These are phyloP conservation scores for Sarcophaga bullata DNA, from an alignment of 1,140 invertebrate genomes.

Conservation along the genomic window DNA sequence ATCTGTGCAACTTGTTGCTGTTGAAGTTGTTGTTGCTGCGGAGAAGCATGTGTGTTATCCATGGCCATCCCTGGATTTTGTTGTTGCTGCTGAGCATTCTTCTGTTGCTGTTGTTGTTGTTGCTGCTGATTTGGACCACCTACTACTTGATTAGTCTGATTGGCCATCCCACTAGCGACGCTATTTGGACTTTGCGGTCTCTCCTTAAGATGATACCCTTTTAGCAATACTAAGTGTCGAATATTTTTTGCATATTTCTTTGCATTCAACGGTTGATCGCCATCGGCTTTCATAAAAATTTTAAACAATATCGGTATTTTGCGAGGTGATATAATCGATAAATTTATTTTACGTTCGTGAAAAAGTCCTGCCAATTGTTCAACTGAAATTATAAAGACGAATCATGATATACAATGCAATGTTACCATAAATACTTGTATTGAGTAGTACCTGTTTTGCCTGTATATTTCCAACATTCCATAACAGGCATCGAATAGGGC, in stretches of 20 bases:
- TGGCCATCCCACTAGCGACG: conserved; percentile 64
- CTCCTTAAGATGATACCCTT: conserved; percentile 82
- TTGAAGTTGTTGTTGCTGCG: conserved; percentile 63
- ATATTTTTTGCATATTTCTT: conserved; percentile 93
- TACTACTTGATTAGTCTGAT: conserved; percentile 52
- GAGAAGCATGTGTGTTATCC: conserved; percentile 41
- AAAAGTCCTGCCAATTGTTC: conserved; percentile 81
- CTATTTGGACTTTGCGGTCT: conserved; percentile 77
- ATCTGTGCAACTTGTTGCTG: conserved; percentile 44
- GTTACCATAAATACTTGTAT: conserved; percentile 50
- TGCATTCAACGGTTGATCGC: conserved; percentile 81
- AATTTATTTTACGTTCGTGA: conserved; percentile 81
- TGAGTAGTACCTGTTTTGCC: conserved; percentile 63
- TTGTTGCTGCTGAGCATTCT: conserved; percentile 45
- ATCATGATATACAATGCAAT: conserved; percentile 46
- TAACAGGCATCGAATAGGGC: conserved; percentile 86
- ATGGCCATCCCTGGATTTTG: conserved; percentile 52
- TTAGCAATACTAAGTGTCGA: conserved; percentile 83
- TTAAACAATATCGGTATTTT: conserved; percentile 84
- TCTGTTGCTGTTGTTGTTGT: conserved; percentile 50
- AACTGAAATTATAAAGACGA: conserved; percentile 59
- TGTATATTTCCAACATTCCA: conserved; percentile 79
- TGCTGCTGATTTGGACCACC: conserved; percentile 32
- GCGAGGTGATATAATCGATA: conserved; percentile 88
- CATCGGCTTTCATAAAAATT: conserved; percentile 85